A percentile compares a stretch with the other conserved stretches of the same genome.
Evolutionary conservation across 2,888 invertebrate genomes (phyloP).

Genomic region (Lithophane ornitopus): DNA sequence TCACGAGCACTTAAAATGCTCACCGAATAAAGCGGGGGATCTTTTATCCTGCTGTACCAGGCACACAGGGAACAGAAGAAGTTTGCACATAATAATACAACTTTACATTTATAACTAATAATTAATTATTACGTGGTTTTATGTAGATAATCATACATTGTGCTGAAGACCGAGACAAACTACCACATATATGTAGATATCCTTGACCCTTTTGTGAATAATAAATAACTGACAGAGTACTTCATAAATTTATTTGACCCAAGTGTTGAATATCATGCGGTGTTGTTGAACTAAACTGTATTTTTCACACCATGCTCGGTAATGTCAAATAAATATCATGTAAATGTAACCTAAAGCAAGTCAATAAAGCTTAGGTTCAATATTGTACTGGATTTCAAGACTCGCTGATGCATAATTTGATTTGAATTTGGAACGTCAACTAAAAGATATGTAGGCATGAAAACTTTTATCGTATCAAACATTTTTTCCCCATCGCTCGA

Average conservation of each 20-base stretch:
- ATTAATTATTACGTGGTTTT: constrained; percentile 35
- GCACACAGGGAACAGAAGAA: background rate
- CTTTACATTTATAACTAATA: constrained; percentile 33
- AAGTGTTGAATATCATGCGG: constrained; percentile 23
- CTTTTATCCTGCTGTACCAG: background rate
- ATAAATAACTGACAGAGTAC: constrained; percentile 36
- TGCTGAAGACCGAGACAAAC: constrained; percentile 35
- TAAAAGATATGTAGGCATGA: background rate
- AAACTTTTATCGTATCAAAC: background rate
- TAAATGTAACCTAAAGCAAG: background rate
- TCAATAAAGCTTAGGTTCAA: background rate
- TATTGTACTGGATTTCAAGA: background rate
- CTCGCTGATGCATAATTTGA: background rate
- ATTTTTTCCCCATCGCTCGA: too few relatives aligned
- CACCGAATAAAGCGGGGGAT: constrained; percentile 17
- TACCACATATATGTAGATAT: constrained; percentile 21
- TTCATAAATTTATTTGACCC: constrained; percentile 26
- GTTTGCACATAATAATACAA: constrained; percentile 2
- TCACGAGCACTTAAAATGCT: constrained; percentile 20
- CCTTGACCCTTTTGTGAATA: constrained; percentile 55
- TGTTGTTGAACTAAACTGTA: constrained; percentile 5
- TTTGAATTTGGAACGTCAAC: background rate
- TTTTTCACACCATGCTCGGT: background rate
- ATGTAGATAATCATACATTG: constrained; percentile 42
- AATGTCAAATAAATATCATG: background rate